These are phyloP conservation scores for Microtus richardsoni DNA, from an alignment of 2,113 vertebrate species.

Conservation along the genomic window DNA sequence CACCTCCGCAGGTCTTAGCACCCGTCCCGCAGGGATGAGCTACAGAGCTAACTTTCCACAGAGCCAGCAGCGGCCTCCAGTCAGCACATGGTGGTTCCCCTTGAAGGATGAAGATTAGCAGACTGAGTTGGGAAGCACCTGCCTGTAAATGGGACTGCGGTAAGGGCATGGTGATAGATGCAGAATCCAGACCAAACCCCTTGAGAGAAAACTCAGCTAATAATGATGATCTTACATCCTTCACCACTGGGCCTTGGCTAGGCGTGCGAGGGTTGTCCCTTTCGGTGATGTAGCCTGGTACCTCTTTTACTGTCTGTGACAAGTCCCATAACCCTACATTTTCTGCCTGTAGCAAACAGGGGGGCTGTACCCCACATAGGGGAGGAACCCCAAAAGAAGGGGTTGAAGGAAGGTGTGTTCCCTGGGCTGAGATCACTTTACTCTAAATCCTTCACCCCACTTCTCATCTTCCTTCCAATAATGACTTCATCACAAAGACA, in stretches of 20 bases:
- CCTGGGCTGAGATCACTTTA: too few relatives aligned
- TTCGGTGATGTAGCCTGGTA: background rate
- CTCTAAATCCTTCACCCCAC: background rate
- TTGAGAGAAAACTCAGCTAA: background rate
- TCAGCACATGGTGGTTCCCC: background rate
- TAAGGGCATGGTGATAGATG: background rate
- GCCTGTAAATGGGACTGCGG: background rate
- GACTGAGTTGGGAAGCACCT: background rate
- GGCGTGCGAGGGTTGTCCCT: background rate
- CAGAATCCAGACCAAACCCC: background rate
- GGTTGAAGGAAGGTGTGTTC: background rate
- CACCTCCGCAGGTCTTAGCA: background rate
- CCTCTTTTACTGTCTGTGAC: too few relatives aligned
- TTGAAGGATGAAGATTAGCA: background rate
- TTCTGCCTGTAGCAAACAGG: background rate
- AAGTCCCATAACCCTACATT: background rate
- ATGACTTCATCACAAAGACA: constrained; percentile 24
- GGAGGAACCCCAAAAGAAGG: background rate
- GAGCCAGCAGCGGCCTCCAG: too few relatives aligned
- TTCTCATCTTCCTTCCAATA: background rate
- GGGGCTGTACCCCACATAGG: too few relatives aligned
- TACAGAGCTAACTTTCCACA: background rate
- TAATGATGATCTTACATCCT: too few relatives aligned
- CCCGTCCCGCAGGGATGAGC: fast-evolving
- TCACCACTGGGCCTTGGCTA: background rate